Base-by-base conservation (phyloP, 2,888 invertebrate genomes). In the Apocheima hispidaria region DNA sequence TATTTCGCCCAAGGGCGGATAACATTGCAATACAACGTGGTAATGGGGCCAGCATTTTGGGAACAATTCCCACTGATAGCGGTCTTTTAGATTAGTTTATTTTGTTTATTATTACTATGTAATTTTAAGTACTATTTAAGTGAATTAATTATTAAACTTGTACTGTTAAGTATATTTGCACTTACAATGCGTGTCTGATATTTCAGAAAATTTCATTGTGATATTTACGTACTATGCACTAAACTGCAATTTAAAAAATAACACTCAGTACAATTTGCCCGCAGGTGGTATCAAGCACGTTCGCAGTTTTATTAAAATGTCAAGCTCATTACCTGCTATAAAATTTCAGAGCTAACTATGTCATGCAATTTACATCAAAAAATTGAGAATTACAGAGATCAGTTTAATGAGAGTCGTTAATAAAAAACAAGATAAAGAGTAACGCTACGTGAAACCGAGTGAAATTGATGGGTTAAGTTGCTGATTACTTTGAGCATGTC, bases 231-330 rank as follows among this genome's bases (percentile, higher is more conserved):
- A 30, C n/a, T n/a, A n/a, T n/a, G 38, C 12, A 26, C 14, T n/a
- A 4, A 14, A 43, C 6, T 16, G 5, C n/a, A n/a, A n/a, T n/a
- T n/a, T 7, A 49, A 49, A 20, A 40, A 40, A 51, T 41, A 36
- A 51, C 36, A 58, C 46, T 40, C 9, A 20, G 28, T 46, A 18
- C 38, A 44, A 33, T 59, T 46, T 44, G 21, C 20, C 40, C 35
- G 61, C 61, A 61, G 61, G 61, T 61, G 60, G 35, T 30, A 30
- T 40, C 7, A 48, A 16, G 16, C 60, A 60, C 60, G 44, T 61
- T 20, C 23, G 16, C 38, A 51, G 26, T 59, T 46, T 26, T 18
- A 35, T 16, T 43, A 28, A 61, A 60, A 61, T 61, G 61, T 52
- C 61, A 61, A 18, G 6, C 40, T 48, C 48, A 61, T 61, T 52